Percentiles rank a stretch among this genome's conserved stretches.
These are phyloP conservation scores for Strongylocentrotus purpuratus DNA, from an alignment of 35 echinoderm and acorn worm species.

Conservation along the genomic window DNA sequence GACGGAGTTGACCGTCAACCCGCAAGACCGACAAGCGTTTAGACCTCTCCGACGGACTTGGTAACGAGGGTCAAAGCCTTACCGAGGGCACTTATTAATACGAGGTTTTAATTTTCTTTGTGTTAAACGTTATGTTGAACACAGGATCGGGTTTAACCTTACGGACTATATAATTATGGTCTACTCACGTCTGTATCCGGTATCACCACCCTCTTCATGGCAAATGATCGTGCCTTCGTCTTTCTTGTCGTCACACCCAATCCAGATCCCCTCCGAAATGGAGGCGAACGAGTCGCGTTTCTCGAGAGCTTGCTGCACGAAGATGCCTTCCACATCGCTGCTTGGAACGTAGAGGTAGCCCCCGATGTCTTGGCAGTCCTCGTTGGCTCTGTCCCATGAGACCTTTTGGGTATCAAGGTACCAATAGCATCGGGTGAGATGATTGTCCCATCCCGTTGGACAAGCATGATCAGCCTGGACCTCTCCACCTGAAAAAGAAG, in stretches of 20 bases:
- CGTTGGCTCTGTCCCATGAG: not conserved
- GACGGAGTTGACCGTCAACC: too few relatives aligned
- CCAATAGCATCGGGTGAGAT: not conserved
- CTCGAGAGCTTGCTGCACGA: not conserved
- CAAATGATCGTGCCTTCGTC: not conserved
- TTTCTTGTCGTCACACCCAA: not conserved
- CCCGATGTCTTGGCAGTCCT: not conserved
- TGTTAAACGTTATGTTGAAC: too few relatives aligned
- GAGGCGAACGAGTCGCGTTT: not conserved
- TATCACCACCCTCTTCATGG: not conserved
- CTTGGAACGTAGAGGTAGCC: not conserved
- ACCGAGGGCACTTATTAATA: too few relatives aligned
- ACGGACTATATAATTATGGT: too few relatives aligned
- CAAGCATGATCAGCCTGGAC: not conserved
- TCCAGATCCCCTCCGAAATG: not conserved
- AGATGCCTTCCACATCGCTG: not conserved
- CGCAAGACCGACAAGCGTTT: too few relatives aligned
- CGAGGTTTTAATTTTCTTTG: too few relatives aligned
- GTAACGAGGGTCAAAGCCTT: too few relatives aligned
- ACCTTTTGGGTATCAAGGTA: not conserved
- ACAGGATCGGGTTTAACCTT: too few relatives aligned
- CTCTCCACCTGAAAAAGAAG: too few relatives aligned
- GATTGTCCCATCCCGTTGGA: slow-evolving; percentile 2
- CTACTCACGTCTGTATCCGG: not conserved
- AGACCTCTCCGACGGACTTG: too few relatives aligned